Evolutionary conservation across 2,113 vertebrate genomes (phyloP).

Genomic region (Rhipidura dahli): DNA sequence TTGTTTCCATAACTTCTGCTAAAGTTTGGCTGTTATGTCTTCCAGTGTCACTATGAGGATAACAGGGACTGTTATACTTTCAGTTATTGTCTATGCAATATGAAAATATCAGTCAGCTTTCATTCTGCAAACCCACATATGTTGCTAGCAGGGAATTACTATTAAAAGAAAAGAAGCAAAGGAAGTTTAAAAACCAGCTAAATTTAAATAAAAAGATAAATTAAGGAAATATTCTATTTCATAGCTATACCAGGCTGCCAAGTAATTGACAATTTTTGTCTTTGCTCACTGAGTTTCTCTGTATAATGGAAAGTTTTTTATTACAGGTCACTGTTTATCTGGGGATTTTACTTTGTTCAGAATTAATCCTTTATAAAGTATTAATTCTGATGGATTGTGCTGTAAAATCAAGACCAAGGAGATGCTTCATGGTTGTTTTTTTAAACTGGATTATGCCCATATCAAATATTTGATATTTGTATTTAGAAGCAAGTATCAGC

Average conservation of each 20-base stretch:
- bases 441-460: constrained; percentile 64
- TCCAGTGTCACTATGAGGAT: background rate
- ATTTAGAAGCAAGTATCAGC: constrained; percentile 63
- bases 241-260: background rate
- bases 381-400: constrained; percentile 64
- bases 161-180: background rate
- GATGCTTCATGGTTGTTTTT: constrained; percentile 47
- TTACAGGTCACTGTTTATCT: constrained; percentile 61
- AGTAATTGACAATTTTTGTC: constrained; percentile 37
- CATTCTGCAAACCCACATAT: background rate
- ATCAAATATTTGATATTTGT: constrained; percentile 64
- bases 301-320: constrained; percentile 34
- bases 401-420: constrained; percentile 52
- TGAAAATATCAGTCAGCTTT: background rate
- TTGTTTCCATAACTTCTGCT: background rate
- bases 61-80: background rate
- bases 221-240: background rate
- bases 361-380: constrained; percentile 69
- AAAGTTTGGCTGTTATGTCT: background rate
- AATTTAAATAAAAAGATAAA: background rate
- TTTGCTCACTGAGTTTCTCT: background rate
- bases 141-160: background rate
- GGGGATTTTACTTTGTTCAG: constrained; percentile 65
- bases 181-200: background rate
- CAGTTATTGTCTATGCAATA: background rate